phyloP scores from a whole-genome alignment of 2,113 vertebrate genomes.

The Lampris incognitus region DNA sequence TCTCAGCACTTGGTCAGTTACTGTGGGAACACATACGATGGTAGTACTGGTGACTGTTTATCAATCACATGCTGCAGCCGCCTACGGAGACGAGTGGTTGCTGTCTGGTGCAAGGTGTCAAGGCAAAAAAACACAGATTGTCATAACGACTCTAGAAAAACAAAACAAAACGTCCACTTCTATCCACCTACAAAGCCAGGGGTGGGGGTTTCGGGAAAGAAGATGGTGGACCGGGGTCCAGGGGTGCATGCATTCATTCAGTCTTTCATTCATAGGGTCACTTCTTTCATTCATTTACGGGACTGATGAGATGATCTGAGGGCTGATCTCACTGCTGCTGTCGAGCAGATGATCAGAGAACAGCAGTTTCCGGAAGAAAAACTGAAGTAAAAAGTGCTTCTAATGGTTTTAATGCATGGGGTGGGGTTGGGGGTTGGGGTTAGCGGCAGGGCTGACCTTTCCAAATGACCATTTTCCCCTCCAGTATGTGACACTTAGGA shows the following conservation, averaged over 20 bases:
- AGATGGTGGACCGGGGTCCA: too few species aligned
- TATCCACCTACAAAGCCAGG: background rate
- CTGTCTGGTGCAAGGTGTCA: slow-evolving; percentile 18
- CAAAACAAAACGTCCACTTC: background rate
- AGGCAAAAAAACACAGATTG: slow-evolving; percentile 51
- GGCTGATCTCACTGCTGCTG: background rate
- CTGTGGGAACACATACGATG: slow-evolving; percentile 25
- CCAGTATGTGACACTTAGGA: slow-evolving; percentile 4
- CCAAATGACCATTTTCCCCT: background rate
- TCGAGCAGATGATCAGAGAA: slow-evolving; percentile 39
- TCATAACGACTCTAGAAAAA: slow-evolving; percentile 30
- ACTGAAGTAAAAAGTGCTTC: slow-evolving; percentile 39
- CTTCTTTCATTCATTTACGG: slow-evolving; percentile 9
- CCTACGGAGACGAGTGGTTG: slow-evolving; percentile 22
- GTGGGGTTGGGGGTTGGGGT: background rate
- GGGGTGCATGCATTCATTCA: background rate
- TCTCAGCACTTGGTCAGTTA: slow-evolving; percentile 40
- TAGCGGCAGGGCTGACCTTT: too few species aligned
- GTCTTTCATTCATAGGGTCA: background rate
- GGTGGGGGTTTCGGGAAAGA: background rate
- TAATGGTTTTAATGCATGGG: slow-evolving; percentile 32
- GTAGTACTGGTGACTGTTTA: slow-evolving; percentile 38
- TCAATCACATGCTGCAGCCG: slow-evolving; percentile 32
- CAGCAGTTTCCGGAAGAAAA: slow-evolving; percentile 28
- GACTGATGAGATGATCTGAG: slow-evolving; percentile 8